Evolutionary conservation across 1,140 invertebrate genomes (phyloP), one percentile per base, ranked within the genome.

Genomic region (Zaprionus kolodkinae): DNA sequence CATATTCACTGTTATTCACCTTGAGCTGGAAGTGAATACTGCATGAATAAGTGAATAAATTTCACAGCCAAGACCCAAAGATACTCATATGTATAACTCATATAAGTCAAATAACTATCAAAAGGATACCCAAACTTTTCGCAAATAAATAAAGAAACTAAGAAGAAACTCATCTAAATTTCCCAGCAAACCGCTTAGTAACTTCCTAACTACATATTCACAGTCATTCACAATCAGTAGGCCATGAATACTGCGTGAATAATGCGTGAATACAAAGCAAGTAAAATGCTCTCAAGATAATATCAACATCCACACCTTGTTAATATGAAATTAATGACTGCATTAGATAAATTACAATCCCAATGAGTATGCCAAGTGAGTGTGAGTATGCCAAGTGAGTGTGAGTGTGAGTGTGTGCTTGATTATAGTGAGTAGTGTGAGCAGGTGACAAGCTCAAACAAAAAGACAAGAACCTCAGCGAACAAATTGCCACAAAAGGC

Each of bases 241-340:
- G 9, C 17, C 25, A 7, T 25, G 45, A 21, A 50, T 50, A 43
- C n/a, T 17, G 45, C 45, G 10, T 21, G 45, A 21, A 50, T 50
- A 43, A 4, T 17, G 45, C 45, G 10, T 21, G 17, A 50, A 50
- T 50, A 50, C 17, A 25, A 1, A 12, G 21, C 27, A 25, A 55
- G 27, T 55, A 30, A 45, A 55, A 55, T 55, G 52, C 52, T 55
- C 27, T 38, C 30, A 11, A 57, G 33, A 57, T 57, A 57, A 57
- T 25, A 27, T 78, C 75, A 65, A 68, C 57, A 76, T 86, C 79
- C 82, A 82, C 82, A 86, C 82, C 82, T 86, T 82, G 82, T 86
- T 86, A 86, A 86, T 87, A 86, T 79, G 76, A 86, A 87, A 86
- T 86, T 86, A 86, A 86, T 86, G 83, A 86, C 83, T 86, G 83